Evolutionary conservation across 2,797 vertebrate genomes (phyloP), one percentile per base, ranked within the genome.

Genomic region (Hephaestus fuliginosus): DNA sequence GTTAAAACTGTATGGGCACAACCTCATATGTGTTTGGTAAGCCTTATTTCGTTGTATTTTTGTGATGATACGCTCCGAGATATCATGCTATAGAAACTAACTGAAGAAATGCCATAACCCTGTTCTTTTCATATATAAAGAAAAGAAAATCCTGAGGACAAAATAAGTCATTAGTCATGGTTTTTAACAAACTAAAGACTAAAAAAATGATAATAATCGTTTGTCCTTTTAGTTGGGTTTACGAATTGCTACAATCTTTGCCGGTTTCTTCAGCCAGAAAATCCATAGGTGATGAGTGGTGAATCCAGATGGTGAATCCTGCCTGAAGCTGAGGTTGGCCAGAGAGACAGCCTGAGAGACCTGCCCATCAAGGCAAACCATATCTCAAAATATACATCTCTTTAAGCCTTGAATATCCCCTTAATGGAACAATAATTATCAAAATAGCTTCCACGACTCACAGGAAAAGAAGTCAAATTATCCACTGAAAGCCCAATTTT

Each of bases 391-490:
- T 58, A 48, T 8, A 39, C n/a, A 12, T 70, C 12, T 30, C 3
- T 44, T 74, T 20, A 55, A 65, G 48, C 13, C 2, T 55, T 44
- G 28, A 44, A 79, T 18, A 48, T 30, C 30, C 12, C 14, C 17
- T 63, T 65, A 68, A 66, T 51, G 44, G 28, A 61, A 57, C 33
- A 51, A 2, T 67, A 0, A 74, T 64, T 67, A 67, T 62, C 18
- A 8, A 58, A 78, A 76, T 67, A 49, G 14, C 49, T 17, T 43
- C 33, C 8, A 53, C 52, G 30, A 44, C 5, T 41, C 22, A 0
- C 8, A 46, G 17, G 43, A 28, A 68, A 70, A 74, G 5, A 61
- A 10, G 9, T 65, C 25, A 30, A 62, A 74, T 74, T 46, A 74
- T 5, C 11, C n/a, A 49, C 43, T 63, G 11, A 72, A 53, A 71